Evolutionary conservation across 1,140 invertebrate genomes (phyloP), one percentile per base, ranked within the genome.

Genomic region (Platyura marginata): DNA sequence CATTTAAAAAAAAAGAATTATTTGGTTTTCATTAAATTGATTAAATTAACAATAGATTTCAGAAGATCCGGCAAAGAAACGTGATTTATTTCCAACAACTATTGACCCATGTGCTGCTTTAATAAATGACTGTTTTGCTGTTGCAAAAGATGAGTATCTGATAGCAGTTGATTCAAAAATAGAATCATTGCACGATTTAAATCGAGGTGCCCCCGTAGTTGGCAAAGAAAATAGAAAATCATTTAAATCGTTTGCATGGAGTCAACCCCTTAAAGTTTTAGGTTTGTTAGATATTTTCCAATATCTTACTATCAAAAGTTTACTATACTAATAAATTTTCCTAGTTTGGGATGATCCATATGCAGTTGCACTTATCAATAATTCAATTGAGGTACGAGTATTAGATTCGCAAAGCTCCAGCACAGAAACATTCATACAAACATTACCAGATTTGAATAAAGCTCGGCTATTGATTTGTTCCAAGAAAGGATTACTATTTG

Each of bases 291-390:
- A n/a, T n/a, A n/a, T n/a, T n/a, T n/a, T n/a, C n/a, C n/a, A n/a
- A n/a, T n/a, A n/a, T n/a, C 15, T 43, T 45, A 45, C 19, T 18
- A 44, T 39, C 41, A 11, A 18, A 35, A 46, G 49, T 61, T 29
- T n/a, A n/a, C n/a, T n/a, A n/a, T n/a, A n/a, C n/a, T n/a, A n/a
- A n/a, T n/a, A n/a, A n/a, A n/a, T 36, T 46, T 54, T 68, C 69
- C 48, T 53, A 88, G 87, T 78, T 13, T 86, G 90, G 74, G 87
- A 95, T 64, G 78, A 85, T 52, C 92, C 92, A 15, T 96, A 88
- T 64, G 63, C 90, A 4, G 63, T 96, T 33, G 88, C 85, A 18
- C 69, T 94, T 18, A 65, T 91, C 15, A 69, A 78, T 36, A 84
- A 87, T 48, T 71, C 69, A 47, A 66, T 95, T 15, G 83, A 95